These are phyloP conservation scores for Pseudachorutes palmiensis DNA, from an alignment of 1,140 invertebrate species.

Conservation along the genomic window DNA sequence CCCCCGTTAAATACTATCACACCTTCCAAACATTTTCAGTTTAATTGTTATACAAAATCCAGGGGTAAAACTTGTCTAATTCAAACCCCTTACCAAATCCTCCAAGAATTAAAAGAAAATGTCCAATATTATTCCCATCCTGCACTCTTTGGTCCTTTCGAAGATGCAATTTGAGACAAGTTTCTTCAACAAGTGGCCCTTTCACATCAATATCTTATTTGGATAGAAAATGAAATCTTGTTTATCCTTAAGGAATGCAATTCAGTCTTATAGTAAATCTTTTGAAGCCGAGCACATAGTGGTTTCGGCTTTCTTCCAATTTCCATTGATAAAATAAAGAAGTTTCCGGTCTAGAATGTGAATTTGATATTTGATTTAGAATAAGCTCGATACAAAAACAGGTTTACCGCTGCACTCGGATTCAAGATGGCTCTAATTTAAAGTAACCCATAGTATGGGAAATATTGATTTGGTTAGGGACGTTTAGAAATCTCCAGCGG, in stretches of 20 bases:
- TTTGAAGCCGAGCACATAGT: not conserved
- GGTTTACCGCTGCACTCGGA: too few species aligned
- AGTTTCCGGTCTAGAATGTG: too few species aligned
- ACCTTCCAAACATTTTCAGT: not conserved
- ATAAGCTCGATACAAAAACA: too few species aligned
- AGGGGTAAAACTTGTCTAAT: too few species aligned
- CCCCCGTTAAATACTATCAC: conserved; percentile 4
- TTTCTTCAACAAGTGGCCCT: not conserved
- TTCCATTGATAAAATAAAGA: not conserved
- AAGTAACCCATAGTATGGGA: too few species aligned
- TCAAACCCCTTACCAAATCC: too few species aligned
- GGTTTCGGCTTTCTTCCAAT: not conserved
- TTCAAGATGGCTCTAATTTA: too few species aligned
- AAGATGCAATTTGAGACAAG: too few species aligned
- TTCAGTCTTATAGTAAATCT: not conserved
- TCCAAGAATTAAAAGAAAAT: too few species aligned
- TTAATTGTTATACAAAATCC: not conserved
- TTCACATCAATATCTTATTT: not conserved
- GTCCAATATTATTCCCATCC: not conserved
- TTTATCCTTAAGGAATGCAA: not conserved
- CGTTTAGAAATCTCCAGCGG: too few species aligned
- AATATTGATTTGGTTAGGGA: too few species aligned
- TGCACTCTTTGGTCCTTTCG: not conserved
- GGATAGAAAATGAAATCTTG: not conserved
- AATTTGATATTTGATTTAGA: too few species aligned